Conservation (phyloP, 2,113 vertebrate genomes). For the Spilogale gracilis region DNA sequence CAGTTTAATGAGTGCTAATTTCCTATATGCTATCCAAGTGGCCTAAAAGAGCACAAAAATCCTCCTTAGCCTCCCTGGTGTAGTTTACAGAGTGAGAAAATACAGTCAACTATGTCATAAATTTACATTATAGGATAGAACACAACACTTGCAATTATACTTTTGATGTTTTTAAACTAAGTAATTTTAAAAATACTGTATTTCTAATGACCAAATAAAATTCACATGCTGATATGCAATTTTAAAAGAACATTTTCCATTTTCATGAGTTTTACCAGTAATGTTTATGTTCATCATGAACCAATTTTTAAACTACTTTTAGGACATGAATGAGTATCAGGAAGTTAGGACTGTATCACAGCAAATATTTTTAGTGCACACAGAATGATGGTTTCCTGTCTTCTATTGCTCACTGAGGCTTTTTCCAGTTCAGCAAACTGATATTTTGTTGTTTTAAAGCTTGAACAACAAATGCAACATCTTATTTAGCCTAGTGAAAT, state of each 20-base stretch:
- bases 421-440: neutral
- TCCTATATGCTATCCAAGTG: neutral
- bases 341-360: neutral
- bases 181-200: neutral
- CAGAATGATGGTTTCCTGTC: neutral
- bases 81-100: neutral
- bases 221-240: neutral
- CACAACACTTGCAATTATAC: neutral
- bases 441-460: slow-evolving; percentile 11
- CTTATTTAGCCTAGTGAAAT: slow-evolving; percentile 37
- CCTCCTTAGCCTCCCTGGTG: neutral
- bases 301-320: neutral
- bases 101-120: neutral
- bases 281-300: neutral
- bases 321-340: neutral
- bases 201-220: neutral
- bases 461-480: neutral
- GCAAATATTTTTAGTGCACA: neutral
- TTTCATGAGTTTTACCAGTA: neutral
- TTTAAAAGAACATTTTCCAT: slow-evolving; percentile 26
- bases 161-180: slow-evolving; percentile 48
- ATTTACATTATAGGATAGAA: neutral
- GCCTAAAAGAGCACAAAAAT: neutral
- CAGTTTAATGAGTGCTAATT: slow-evolving; percentile 1
- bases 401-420: neutral